phyloP scores from a whole-genome alignment of 2,888 invertebrate genomes.

The Frankliniella fusca region DNA sequence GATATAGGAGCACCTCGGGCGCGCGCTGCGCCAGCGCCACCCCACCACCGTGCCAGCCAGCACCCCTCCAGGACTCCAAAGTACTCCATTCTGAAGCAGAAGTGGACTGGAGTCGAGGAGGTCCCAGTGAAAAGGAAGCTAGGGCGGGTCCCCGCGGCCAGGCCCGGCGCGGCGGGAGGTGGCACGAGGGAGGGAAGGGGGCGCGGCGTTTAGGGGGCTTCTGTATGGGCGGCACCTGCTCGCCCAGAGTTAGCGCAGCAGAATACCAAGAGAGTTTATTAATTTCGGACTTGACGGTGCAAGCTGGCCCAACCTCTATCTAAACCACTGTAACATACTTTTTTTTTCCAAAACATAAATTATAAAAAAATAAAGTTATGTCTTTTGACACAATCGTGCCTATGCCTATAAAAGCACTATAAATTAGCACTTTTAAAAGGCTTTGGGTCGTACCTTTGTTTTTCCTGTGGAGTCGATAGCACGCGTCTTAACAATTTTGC shows the following conservation, averaged over 20 bases:
- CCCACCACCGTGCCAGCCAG: conserved; percentile 10
- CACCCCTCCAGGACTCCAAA: conserved; percentile 19
- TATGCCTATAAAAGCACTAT: too few relatives aligned
- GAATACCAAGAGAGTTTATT: too few relatives aligned
- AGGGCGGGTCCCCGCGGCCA: background rate
- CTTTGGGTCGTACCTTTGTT: too few relatives aligned
- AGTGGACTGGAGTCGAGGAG: conserved; percentile 19
- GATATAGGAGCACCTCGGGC: background rate
- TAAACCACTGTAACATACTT: too few relatives aligned
- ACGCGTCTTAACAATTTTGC: too few relatives aligned
- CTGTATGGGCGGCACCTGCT: conserved; percentile 20
- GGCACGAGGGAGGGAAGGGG: background rate
- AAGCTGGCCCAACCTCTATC: too few relatives aligned
- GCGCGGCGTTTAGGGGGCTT: background rate
- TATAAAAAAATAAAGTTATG: too few relatives aligned
- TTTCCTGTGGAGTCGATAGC: too few relatives aligned
- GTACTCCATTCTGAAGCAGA: conserved; percentile 24
- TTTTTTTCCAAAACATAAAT: too few relatives aligned
- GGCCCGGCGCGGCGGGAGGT: background rate
- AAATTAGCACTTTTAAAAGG: too few relatives aligned
- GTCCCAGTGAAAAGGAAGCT: background rate
- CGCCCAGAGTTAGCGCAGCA: background rate
- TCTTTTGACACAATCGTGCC: too few relatives aligned
- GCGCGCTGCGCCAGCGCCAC: background rate
- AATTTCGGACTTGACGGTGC: too few relatives aligned